Percentiles rank a stretch among this genome's conserved stretches.
These are phyloP conservation scores for Caenorhabditis imperialis DNA, from an alignment of 2,888 invertebrate genomes.

Conservation along the genomic window DNA sequence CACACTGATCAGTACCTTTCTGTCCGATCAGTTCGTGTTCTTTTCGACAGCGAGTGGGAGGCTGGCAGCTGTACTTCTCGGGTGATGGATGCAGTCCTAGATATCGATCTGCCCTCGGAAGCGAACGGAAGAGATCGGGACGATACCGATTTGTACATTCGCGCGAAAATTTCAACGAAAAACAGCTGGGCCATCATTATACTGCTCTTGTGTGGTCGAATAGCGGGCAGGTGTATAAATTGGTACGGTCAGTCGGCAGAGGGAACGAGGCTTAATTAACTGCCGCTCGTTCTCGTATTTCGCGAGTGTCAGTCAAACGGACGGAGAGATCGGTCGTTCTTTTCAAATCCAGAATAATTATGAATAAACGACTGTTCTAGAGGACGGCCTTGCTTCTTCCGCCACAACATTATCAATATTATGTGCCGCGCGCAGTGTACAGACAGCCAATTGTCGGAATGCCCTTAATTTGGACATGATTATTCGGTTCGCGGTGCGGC, in stretches of 20 bases:
- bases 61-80: constrained; percentile 4
- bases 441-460: not conserved
- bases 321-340: constrained; percentile 1
- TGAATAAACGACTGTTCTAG: constrained; percentile 11
- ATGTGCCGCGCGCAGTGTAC: not conserved
- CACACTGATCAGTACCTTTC: too few relatives aligned
- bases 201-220: constrained; percentile 1
- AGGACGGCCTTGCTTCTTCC: constrained; percentile 7
- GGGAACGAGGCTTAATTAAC: constrained; percentile 9
- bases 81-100: constrained; percentile 9
- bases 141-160: constrained; percentile 3
- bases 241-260: not conserved
- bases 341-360: constrained; percentile 17
- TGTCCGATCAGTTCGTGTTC: constrained; percentile 6
- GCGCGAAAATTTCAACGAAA: constrained; percentile 14
- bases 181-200: constrained; percentile 19
- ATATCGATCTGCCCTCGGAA: constrained; percentile 15
- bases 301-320: constrained; percentile 8
- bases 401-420: constrained; percentile 23
- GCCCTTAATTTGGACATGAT: constrained; percentile 23
- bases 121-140: constrained; percentile 1
- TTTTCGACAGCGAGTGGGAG: too few relatives aligned
- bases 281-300: not conserved
- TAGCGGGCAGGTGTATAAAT: constrained; percentile 30
- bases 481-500: constrained; percentile 37